Evolutionary conservation across 2,888 invertebrate species (phyloP).

Genomic region (Patella ulyssiponensis): DNA sequence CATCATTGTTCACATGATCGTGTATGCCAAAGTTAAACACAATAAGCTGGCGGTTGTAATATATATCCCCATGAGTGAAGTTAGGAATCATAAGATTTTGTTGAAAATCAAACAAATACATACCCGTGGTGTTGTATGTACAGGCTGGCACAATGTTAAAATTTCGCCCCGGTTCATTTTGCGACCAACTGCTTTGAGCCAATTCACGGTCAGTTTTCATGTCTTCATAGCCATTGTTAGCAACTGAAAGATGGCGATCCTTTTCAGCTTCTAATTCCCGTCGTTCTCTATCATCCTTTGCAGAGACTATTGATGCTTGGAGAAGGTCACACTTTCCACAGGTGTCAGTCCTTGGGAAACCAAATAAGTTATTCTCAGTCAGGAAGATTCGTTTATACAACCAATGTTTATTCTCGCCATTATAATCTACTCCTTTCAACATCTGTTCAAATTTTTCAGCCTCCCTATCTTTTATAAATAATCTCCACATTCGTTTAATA

Average conservation of each 20-base stretch:
- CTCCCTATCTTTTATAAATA: neutral
- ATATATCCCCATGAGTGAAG: neutral
- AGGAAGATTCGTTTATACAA: neutral
- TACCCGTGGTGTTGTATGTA: neutral
- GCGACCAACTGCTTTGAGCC: neutral
- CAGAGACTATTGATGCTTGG: neutral
- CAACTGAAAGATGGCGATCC: neutral
- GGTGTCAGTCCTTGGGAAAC: neutral
- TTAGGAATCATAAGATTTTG: conserved; percentile 3
- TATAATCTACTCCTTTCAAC: neutral
- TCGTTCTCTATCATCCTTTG: neutral
- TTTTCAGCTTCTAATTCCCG: neutral
- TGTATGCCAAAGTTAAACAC: conserved; percentile 1
- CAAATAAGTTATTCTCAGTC: neutral
- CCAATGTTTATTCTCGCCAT: neutral
- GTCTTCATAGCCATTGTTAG: neutral
- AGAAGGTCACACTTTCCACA: neutral
- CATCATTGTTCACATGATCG: neutral
- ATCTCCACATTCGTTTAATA: conserved; percentile 5
- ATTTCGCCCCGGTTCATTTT: neutral
- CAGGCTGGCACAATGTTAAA: neutral
- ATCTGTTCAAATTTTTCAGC: neutral
- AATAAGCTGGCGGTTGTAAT: neutral
- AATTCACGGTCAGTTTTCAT: neutral
- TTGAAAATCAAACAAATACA: neutral